phyloP scores from a whole-genome alignment of 2,797 vertebrate species.

The Ataeniobius toweri region DNA sequence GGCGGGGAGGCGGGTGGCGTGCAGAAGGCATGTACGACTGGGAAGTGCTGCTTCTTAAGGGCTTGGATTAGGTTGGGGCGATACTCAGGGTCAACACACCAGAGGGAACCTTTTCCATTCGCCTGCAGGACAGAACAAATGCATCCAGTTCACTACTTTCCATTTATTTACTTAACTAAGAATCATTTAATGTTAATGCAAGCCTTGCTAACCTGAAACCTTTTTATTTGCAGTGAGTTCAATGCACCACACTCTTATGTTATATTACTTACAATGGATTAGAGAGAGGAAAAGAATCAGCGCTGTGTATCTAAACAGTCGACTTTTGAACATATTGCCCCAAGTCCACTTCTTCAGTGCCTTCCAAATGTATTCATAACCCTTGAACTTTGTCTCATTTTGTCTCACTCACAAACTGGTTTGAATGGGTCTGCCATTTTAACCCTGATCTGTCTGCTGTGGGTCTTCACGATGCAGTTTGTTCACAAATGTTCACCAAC shows the following conservation, averaged over 20 bases:
- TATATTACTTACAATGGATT: not conserved
- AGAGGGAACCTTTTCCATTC: conserved; percentile 97
- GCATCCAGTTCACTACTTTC: conserved; percentile 25
- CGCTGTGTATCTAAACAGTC: not conserved
- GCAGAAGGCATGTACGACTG: conserved; percentile 91
- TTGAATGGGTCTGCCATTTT: not conserved
- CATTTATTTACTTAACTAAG: not conserved
- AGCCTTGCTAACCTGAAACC: not conserved
- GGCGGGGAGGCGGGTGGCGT: conserved; percentile 92
- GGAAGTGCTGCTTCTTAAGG: conserved; percentile 96
- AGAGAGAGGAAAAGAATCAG: not conserved
- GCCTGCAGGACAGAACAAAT: conserved; percentile 78
- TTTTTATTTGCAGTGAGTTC: not conserved
- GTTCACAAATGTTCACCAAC: no score
- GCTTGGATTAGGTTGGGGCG: conserved; percentile 97
- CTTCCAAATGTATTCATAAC: not conserved
- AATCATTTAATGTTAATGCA: not conserved
- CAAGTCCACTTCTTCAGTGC: not conserved
- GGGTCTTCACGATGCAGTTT: no score
- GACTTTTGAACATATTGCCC: not conserved
- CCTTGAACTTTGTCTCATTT: not conserved
- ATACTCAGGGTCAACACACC: conserved; percentile 98
- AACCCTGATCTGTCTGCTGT: not conserved
- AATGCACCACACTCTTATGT: not conserved
- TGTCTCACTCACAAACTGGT: not conserved